phyloP scores from a whole-genome alignment of 2,797 vertebrate species.

The Arremon aurantiirostris region DNA sequence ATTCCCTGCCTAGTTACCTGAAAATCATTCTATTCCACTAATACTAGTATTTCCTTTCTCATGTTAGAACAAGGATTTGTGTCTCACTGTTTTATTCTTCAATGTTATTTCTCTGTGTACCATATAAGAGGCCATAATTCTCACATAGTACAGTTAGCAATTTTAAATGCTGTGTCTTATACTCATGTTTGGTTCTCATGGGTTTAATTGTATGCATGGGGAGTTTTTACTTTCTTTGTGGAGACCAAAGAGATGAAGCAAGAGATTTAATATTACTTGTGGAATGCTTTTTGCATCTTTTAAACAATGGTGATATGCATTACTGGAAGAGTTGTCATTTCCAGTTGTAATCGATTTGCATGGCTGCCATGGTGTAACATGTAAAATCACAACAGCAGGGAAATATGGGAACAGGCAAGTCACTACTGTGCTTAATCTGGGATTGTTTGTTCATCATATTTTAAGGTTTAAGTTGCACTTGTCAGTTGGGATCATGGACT shows the following conservation, averaged over 20 bases:
- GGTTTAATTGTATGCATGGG: neutral
- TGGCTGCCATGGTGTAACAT: conserved; percentile 46
- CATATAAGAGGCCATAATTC: neutral
- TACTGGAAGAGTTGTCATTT: conserved; percentile 48
- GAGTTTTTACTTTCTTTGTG: neutral
- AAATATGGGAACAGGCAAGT: conserved; percentile 30
- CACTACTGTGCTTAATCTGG: conserved; percentile 33
- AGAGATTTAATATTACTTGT: conserved; percentile 25
- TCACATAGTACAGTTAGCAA: neutral
- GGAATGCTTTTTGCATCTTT: conserved; percentile 45
- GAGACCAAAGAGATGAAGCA: neutral
- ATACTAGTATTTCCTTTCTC: neutral
- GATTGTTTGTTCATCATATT: conserved; percentile 34
- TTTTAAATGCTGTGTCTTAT: neutral
- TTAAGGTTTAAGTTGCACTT: conserved; percentile 50
- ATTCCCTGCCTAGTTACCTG: neutral
- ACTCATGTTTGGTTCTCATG: neutral
- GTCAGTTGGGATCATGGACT: conserved; percentile 20
- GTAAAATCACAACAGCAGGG: conserved; percentile 42
- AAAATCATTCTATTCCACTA: neutral
- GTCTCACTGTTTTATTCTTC: neutral
- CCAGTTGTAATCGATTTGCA: conserved; percentile 54
- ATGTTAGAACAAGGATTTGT: neutral
- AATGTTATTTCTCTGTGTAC: neutral
- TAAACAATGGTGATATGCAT: conserved; percentile 39